Conservation (phyloP, 2,888 invertebrate species). For the Lepidochrysops patricia region DNA sequence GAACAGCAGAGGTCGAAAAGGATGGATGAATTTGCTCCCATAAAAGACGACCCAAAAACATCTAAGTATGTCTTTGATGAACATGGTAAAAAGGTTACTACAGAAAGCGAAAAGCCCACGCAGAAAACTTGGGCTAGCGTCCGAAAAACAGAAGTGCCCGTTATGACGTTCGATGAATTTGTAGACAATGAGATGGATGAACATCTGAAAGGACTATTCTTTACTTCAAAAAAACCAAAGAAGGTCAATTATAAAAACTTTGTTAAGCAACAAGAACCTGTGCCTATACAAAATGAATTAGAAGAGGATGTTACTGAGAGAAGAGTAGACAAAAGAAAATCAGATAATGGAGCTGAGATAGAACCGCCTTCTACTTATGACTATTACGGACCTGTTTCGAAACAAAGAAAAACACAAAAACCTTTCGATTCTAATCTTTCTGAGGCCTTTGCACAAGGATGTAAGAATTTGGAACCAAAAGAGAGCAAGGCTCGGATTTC, state of each 20-base stretch:
- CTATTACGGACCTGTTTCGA: constrained; percentile 72
- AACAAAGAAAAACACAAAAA: constrained; percentile 40
- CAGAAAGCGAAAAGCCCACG: constrained; percentile 19
- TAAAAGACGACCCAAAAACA: constrained; percentile 31
- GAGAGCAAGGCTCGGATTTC: constrained; percentile 43
- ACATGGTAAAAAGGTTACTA: constrained; percentile 38
- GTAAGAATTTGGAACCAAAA: constrained; percentile 56
- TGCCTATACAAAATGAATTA: constrained; percentile 51
- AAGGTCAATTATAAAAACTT: constrained; percentile 51
- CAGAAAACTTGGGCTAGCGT: constrained; percentile 55
- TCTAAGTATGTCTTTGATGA: constrained; percentile 42
- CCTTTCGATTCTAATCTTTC: constrained; percentile 57
- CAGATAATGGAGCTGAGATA: constrained; percentile 55
- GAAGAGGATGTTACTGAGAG: constrained; percentile 26
- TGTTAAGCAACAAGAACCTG: constrained; percentile 42
- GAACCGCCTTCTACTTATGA: constrained; percentile 79
- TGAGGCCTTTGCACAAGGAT: constrained; percentile 62
- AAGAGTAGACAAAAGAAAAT: constrained; percentile 30
- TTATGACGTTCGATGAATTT: constrained; percentile 40
- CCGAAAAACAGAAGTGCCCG: constrained; percentile 40
- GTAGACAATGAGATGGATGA: constrained; percentile 24
- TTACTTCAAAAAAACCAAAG: constrained; percentile 42
- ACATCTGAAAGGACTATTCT: constrained; percentile 49
- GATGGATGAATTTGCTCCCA: constrained; percentile 86
- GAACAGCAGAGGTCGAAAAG: constrained; percentile 83